Percentiles rank a stretch among this genome's conserved stretches.
Conservation (phyloP, 2,113 vertebrate species). For the Talpa occidentalis region DNA sequence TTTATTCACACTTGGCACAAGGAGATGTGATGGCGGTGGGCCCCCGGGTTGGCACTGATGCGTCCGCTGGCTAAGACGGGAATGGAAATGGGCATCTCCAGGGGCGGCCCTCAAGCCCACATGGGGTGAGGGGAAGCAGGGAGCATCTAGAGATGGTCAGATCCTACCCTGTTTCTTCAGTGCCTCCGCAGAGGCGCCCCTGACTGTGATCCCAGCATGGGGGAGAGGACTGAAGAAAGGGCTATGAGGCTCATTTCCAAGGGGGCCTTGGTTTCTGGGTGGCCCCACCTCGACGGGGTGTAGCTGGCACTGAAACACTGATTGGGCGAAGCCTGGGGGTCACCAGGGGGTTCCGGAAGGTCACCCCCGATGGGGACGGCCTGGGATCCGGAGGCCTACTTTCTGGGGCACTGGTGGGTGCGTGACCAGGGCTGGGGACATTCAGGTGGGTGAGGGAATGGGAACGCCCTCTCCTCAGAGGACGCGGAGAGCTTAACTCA, state of each 20-base stretch:
- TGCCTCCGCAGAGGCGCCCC: not conserved
- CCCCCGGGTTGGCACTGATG: conserved; percentile 27
- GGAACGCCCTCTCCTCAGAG: not conserved
- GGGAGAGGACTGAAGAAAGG: not conserved
- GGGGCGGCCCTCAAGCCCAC: too few relatives aligned
- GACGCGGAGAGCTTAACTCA: not conserved
- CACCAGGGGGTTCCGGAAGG: not conserved
- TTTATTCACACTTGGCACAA: not conserved
- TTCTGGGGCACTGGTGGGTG: not conserved
- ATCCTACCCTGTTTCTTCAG: not conserved
- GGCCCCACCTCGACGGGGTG: not conserved
- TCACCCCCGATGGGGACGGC: accelerated
- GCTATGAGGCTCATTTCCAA: conserved; percentile 81
- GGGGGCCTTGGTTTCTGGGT: conserved; percentile 79
- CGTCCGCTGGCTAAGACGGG: not conserved
- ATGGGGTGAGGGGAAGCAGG: too few relatives aligned
- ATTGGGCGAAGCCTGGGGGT: conserved; percentile 44
- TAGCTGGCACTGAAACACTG: not conserved
- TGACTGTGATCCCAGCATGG: accelerated
- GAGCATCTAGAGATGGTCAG: not conserved
- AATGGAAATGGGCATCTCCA: not conserved
- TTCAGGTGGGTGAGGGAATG: conserved; percentile 70
- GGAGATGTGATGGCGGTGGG: not conserved
- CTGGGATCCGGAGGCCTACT: not conserved
- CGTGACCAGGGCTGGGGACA: accelerated